These are phyloP conservation scores for Hecatera dysodea DNA, from an alignment of 2,888 invertebrate species.

Conservation along the genomic window DNA sequence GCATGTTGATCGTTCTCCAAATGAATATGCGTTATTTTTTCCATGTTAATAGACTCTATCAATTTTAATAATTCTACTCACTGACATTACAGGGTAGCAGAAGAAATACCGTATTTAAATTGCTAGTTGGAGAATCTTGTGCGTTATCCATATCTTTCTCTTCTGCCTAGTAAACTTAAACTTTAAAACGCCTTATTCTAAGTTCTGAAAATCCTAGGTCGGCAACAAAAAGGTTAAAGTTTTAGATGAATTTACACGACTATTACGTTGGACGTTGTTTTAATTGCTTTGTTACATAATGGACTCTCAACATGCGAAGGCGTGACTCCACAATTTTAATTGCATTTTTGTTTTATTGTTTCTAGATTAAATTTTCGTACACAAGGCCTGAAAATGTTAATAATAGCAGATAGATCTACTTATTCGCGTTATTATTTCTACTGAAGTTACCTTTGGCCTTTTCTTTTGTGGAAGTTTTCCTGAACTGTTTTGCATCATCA, in stretches of 20 bases:
- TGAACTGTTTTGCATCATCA: conserved; percentile 9
- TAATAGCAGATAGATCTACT: neutral
- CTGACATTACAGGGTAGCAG: neutral
- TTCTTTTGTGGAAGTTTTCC: neutral
- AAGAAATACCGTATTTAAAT: neutral
- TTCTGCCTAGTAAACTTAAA: neutral
- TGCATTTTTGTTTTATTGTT: conserved; percentile 64
- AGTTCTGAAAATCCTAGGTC: neutral
- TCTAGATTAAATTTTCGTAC: conserved; percentile 58
- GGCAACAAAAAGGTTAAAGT: conserved; percentile 18
- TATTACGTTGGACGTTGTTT: conserved; percentile 42
- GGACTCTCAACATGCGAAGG: conserved; percentile 51
- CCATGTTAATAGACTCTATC: neutral
- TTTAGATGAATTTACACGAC: conserved; percentile 47
- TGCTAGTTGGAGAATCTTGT: neutral
- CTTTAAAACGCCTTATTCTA: neutral
- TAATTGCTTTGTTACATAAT: conserved; percentile 56
- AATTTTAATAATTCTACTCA: neutral
- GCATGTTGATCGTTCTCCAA: no score
- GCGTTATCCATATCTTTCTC: neutral
- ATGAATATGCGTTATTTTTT: neutral
- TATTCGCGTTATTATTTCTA: neutral
- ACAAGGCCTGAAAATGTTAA: conserved; percentile 8
- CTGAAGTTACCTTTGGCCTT: neutral
- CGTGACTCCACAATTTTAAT: conserved; percentile 57